phyloP scores from a whole-genome alignment of 2,797 vertebrate species.

The Melanotaenia maccullochi region DNA sequence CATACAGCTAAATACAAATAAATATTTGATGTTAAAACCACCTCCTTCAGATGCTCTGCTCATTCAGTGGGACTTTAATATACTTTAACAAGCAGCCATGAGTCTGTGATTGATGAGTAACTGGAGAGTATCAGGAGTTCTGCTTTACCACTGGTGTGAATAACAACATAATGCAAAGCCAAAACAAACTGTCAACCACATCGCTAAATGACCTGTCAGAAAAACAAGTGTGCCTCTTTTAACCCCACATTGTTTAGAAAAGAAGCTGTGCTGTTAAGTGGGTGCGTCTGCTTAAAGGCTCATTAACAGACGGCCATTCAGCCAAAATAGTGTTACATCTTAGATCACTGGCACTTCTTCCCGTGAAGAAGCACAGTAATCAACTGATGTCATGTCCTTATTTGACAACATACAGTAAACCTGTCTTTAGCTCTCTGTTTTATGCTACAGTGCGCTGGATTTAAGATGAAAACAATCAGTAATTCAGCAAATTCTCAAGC shows the following conservation, averaged over 20 bases:
- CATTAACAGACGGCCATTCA: neutral
- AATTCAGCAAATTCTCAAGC: neutral
- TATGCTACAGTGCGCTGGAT: neutral
- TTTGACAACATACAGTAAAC: neutral
- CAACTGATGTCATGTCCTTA: neutral
- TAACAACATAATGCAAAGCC: slow-evolving; percentile 12
- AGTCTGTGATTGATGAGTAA: slow-evolving; percentile 10
- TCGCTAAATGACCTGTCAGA: slow-evolving; percentile 18
- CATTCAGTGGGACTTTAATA: slow-evolving; percentile 21
- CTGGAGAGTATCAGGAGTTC: slow-evolving; percentile 18
- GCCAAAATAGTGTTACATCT: neutral
- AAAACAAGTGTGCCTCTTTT: slow-evolving; percentile 9
- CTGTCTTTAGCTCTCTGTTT: neutral
- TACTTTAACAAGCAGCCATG: slow-evolving; percentile 8
- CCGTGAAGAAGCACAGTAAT: neutral
- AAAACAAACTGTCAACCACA: slow-evolving; percentile 11
- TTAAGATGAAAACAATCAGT: slow-evolving; percentile 2
- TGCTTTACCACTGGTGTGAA: slow-evolving; percentile 3
- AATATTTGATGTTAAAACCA: slow-evolving; percentile 68
- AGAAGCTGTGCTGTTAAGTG: neutral
- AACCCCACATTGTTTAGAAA: neutral
- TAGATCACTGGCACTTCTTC: neutral
- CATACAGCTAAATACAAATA: slow-evolving; percentile 63
- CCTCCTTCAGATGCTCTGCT: slow-evolving; percentile 39
- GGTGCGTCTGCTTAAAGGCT: neutral